Base-by-base conservation (phyloP, 2,113 vertebrate genomes). In the Tenebrosternarchus preto region DNA sequence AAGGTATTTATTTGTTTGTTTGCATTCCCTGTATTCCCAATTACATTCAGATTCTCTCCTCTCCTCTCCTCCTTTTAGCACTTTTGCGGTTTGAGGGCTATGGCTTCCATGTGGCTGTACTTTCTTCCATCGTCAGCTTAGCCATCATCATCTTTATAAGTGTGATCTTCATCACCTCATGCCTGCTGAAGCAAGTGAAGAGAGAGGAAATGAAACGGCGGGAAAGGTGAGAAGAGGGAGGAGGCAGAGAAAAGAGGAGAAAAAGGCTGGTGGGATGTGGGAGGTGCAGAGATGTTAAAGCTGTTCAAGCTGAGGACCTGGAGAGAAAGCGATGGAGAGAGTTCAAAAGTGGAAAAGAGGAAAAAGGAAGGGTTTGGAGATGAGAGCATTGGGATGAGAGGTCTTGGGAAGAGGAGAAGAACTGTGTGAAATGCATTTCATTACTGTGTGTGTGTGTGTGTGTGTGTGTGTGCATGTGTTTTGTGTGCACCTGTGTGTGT, bases 91-190 rank as follows among this genome's bases (percentile, higher is more conserved):
- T 86, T 0, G 94, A 94, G 84, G 93, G 93, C 69, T 91, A 93
- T n/a, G 96, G 96, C 82, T 97, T 97, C 88, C 95, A 88, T 67
- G 92, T 98, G 20, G 97, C 97, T 0, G 92, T 98, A 78, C 88
- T 97, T 15, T 86, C 94, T 16, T 97, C 97, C 86, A 92, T 97
- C 0, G 88, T 97, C 43, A 98, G 97, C 92, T 90, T 90, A 0
- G 94, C 91, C 7, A 84, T 98, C 83, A 98, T 99, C 85, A 81
- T 97, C 39, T 85, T 99, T 88, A 95, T 98, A 94, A 95, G 95
- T 22, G 73, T 97, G 92, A 94, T 93, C 78, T 98, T 98, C 92
- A 85, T 98, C 86, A 96, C 94, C 81, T 96, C 95, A 86, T 99
- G 96, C 87, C 91, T 97, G 80, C 83, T 95, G 36, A 94, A 95